Evolutionary conservation across 2,797 vertebrate genomes (phyloP).

Genomic region (Helarctos malayanus): DNA sequence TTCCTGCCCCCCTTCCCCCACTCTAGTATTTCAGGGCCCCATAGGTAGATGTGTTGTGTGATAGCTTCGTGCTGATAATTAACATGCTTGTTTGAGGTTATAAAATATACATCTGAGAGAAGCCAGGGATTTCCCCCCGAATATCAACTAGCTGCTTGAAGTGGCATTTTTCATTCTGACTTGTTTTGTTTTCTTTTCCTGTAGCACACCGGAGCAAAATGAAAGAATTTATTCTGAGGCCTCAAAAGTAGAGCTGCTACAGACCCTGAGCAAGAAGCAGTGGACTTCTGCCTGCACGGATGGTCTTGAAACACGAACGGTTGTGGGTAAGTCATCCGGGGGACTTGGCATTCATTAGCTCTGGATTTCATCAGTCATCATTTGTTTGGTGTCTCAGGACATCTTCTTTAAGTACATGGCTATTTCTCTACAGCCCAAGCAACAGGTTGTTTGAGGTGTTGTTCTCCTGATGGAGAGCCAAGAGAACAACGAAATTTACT

Average conservation of each 20-base stretch:
- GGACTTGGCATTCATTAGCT: slow-evolving; percentile 64
- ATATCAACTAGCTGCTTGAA: slow-evolving; percentile 84
- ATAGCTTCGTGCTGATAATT: slow-evolving; percentile 76
- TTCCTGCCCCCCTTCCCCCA: neutral
- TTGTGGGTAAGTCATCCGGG: slow-evolving; percentile 87
- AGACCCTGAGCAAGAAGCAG: slow-evolving; percentile 63
- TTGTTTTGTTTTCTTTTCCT: slow-evolving; percentile 86
- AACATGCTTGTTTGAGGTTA: slow-evolving; percentile 85
- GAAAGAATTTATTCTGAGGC: slow-evolving; percentile 82
- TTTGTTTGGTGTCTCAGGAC: slow-evolving; percentile 61
- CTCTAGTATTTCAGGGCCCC: slow-evolving; percentile 21
- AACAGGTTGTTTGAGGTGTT: slow-evolving; percentile 59
- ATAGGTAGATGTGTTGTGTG: slow-evolving; percentile 21
- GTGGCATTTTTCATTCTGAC: slow-evolving; percentile 88
- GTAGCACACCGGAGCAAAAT: slow-evolving; percentile 86
- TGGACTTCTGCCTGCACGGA: slow-evolving; percentile 63
- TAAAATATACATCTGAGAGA: slow-evolving; percentile 84
- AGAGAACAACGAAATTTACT: slow-evolving; percentile 40
- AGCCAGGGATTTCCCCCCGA: slow-evolving; percentile 90
- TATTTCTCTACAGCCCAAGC: slow-evolving; percentile 47
- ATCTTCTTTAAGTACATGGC: slow-evolving; percentile 21
- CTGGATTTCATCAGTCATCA: slow-evolving; percentile 72
- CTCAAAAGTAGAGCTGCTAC: slow-evolving; percentile 79
- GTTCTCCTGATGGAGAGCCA: slow-evolving; percentile 16
- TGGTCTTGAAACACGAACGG: slow-evolving; percentile 78